Percentiles rank a stretch among this genome's conserved stretches.
Evolutionary conservation across 2,888 invertebrate genomes (phyloP).

Genomic region (Athetis lepigone): DNA sequence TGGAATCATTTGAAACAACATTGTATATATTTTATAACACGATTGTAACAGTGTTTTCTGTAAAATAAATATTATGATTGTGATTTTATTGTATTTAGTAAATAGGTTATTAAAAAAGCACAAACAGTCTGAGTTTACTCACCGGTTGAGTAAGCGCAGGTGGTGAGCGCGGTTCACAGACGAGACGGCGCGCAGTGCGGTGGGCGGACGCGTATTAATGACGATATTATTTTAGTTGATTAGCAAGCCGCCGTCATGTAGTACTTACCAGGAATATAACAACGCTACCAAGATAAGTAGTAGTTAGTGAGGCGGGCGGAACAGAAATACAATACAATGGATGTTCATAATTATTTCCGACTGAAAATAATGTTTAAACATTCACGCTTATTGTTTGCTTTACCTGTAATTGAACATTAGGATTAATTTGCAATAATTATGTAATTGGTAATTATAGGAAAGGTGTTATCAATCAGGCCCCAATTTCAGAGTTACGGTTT

Average conservation of each 20-base stretch:
- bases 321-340: neutral
- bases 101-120: neutral
- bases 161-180: neutral
- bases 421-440: too few relatives aligned
- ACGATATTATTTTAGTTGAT: conserved; percentile 57
- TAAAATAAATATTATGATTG: too few relatives aligned
- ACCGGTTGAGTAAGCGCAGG: neutral
- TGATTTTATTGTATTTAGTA: too few relatives aligned
- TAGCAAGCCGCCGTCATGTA: conserved; percentile 31
- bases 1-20: too few relatives aligned
- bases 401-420: too few relatives aligned
- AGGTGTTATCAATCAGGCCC: too few relatives aligned
- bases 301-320: conserved; percentile 5
- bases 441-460: too few relatives aligned
- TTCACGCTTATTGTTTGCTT: neutral
- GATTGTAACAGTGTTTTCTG: too few relatives aligned
- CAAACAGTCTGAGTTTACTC: neutral
- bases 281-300: neutral
- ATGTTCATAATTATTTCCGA: conserved; percentile 17
- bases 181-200: neutral
- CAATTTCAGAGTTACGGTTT: too few relatives aligned
- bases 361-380: neutral
- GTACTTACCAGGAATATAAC: conserved; percentile 24
- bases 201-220: conserved; percentile 52
- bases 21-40: too few relatives aligned